Evolutionary conservation across 2,113 vertebrate species (phyloP).

Genomic region (Podiceps cristatus): DNA sequence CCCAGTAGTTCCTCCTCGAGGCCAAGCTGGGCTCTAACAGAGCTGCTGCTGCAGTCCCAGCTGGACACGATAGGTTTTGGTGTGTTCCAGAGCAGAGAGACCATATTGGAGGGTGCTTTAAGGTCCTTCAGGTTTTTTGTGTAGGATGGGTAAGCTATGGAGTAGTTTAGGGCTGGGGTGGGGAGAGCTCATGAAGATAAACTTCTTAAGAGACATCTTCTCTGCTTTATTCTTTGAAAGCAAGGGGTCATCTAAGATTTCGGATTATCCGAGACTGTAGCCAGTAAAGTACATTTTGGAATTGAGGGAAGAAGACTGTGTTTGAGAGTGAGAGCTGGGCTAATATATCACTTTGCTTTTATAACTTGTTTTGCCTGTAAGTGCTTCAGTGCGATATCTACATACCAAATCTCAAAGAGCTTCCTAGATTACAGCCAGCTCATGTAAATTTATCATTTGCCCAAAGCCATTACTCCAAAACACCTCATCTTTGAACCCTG

Average conservation of each 20-base stretch:
- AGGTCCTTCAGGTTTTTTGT: background rate
- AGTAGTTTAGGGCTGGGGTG: background rate
- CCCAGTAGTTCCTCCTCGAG: background rate
- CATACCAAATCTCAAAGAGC: background rate
- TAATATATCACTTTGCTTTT: background rate
- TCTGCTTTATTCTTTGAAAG: background rate
- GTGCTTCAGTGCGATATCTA: background rate
- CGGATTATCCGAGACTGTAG: background rate
- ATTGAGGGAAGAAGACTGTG: background rate
- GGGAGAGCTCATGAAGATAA: background rate
- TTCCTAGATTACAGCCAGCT: background rate
- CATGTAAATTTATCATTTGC: background rate
- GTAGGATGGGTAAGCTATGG: background rate
- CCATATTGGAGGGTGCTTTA: background rate
- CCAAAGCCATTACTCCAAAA: background rate
- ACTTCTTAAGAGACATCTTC: background rate
- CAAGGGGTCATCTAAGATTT: background rate
- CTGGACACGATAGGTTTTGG: background rate
- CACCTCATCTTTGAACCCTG: background rate
- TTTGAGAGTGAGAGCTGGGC: background rate
- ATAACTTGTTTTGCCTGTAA: background rate
- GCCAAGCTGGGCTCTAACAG: background rate
- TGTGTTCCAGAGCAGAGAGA: background rate
- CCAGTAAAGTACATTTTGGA: background rate
- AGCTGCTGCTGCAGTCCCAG: background rate